phyloP scores from a whole-genome alignment of 2,797 vertebrate genomes.

The Macropodus opercularis region DNA sequence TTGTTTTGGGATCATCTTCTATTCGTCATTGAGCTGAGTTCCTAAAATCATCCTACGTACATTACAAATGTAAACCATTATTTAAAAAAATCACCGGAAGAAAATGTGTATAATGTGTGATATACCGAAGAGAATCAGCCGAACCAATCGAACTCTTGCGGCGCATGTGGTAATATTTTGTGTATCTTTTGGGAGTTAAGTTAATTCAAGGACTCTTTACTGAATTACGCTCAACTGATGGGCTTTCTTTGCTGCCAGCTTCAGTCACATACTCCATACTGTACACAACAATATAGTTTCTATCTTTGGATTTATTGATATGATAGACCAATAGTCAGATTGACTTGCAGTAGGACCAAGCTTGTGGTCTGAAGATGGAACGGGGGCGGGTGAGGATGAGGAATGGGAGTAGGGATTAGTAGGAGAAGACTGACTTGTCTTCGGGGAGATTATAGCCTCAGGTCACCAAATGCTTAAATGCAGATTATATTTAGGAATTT shows the following conservation, averaged over 20 bases:
- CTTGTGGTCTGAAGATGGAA: slow-evolving; percentile 25
- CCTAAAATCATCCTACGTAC: not conserved
- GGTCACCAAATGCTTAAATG: slow-evolving; percentile 52
- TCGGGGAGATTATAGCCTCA: slow-evolving; percentile 56
- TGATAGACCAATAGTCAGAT: not conserved
- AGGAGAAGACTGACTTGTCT: slow-evolving; percentile 47
- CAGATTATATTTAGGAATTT: slow-evolving; percentile 60
- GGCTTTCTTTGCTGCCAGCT: no score
- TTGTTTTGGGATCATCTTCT: not conserved
- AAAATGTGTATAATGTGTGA: no score
- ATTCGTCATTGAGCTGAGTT: not conserved
- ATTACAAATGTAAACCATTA: not conserved
- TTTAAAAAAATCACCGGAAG: no score
- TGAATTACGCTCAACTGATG: no score
- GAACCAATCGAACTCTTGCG: no score
- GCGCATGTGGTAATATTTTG: no score
- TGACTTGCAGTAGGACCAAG: slow-evolving; percentile 4
- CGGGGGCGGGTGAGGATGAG: slow-evolving; percentile 12
- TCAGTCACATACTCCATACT: no score
- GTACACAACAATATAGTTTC: no score
- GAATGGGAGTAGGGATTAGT: slow-evolving; percentile 53
- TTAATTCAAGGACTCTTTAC: no score
- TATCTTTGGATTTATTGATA: not conserved
- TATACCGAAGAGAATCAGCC: no score
- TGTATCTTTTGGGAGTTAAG: no score